Percentiles rank a stretch among this genome's conserved stretches.
Evolutionary conservation across 2,113 vertebrate genomes (phyloP).

Genomic region (Smithornis capensis): DNA sequence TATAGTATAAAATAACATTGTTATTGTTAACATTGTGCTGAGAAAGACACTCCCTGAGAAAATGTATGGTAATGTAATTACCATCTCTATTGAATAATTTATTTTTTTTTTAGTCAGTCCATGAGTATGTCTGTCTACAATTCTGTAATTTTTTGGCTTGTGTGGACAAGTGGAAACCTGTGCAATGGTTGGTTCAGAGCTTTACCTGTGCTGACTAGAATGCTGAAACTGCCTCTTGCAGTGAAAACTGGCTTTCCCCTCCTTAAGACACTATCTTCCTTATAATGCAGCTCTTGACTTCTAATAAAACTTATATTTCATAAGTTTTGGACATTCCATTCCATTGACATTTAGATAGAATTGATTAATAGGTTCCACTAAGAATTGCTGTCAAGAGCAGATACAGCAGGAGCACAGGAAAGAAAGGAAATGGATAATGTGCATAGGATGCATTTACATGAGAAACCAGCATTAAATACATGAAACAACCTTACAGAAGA

Average conservation of each 20-base stretch:
- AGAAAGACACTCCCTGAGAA: neutral
- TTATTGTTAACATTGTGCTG: no score
- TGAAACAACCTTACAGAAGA: neutral
- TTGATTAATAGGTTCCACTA: neutral
- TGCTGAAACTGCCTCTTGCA: neutral
- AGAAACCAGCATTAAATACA: neutral
- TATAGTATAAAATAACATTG: neutral
- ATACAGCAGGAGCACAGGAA: neutral
- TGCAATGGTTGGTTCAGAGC: neutral
- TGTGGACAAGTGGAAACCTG: neutral
- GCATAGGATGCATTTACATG: neutral
- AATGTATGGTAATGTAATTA: neutral
- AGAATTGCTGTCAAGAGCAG: neutral
- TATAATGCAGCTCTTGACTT: neutral
- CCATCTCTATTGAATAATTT: neutral
- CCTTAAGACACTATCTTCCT: neutral
- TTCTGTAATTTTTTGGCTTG: neutral
- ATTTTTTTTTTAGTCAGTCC: neutral
- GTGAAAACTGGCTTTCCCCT: neutral
- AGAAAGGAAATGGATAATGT: neutral
- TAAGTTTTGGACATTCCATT: neutral
- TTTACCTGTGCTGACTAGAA: neutral
- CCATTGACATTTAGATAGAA: neutral
- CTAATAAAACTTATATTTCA: neutral
- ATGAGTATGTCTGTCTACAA: neutral